These are phyloP conservation scores for Paracyclopina nana DNA, from an alignment of 1,140 invertebrate genomes.

Conservation along the genomic window DNA sequence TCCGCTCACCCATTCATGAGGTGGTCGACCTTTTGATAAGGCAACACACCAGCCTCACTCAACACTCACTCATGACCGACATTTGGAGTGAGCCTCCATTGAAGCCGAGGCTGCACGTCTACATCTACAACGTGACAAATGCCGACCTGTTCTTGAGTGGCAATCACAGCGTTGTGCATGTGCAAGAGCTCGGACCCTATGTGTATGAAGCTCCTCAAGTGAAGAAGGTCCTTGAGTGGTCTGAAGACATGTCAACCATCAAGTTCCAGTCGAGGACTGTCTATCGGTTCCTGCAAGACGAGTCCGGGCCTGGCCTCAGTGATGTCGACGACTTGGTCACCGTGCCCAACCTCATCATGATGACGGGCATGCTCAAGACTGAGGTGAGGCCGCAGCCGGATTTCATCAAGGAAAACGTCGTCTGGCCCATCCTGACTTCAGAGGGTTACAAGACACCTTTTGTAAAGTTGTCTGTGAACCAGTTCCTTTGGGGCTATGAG, in stretches of 20 bases:
- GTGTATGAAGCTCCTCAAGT: not conserved
- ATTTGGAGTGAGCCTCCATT: not conserved
- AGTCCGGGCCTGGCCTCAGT: not conserved
- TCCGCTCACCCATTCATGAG: no score
- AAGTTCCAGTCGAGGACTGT: not conserved
- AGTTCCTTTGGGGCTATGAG: not conserved
- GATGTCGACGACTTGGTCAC: not conserved
- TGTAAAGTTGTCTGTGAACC: not conserved
- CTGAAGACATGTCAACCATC: not conserved
- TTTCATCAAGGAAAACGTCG: not conserved
- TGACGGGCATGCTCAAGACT: not conserved
- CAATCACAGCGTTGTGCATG: not conserved
- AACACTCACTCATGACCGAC: not conserved
- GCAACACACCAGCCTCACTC: not conserved
- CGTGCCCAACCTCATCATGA: not conserved
- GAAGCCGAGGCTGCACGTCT: not conserved
- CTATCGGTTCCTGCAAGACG: not conserved
- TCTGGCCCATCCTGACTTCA: not conserved
- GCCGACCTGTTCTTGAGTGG: not conserved
- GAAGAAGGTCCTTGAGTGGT: not conserved
- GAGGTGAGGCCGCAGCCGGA: not conserved
- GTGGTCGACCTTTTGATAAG: no score
- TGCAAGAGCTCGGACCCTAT: not conserved
- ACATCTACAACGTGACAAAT: conserved; percentile 1
- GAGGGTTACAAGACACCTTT: not conserved